These are phyloP conservation scores for Mystacornis crossleyi DNA, from an alignment of 2,113 vertebrate genomes.

Conservation along the genomic window DNA sequence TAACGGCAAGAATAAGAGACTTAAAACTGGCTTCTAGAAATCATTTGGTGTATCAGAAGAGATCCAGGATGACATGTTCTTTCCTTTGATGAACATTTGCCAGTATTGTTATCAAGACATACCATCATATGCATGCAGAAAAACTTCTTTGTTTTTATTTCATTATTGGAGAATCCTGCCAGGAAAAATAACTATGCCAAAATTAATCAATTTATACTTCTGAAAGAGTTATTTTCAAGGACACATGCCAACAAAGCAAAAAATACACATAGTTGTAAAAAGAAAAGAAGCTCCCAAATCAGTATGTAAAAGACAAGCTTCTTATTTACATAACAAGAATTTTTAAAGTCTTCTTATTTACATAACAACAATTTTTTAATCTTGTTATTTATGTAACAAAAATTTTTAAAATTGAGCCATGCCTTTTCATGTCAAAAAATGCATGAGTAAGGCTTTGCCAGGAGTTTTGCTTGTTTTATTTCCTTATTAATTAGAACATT, in stretches of 20 bases:
- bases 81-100: slow-evolving; percentile 7
- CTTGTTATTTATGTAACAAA: background rate
- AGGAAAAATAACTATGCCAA: slow-evolving; percentile 2
- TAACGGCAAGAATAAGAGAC: background rate
- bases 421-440: background rate
- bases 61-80: background rate
- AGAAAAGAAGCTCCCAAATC: background rate
- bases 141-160: background rate
- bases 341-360: background rate
- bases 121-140: background rate
- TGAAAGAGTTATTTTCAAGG: background rate
- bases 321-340: background rate
- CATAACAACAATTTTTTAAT: background rate
- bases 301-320: background rate
- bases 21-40: background rate
- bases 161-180: background rate
- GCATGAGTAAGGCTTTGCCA: background rate
- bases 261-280: background rate
- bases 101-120: background rate
- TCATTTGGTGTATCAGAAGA: background rate
- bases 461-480: background rate
- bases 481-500: background rate
- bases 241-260: background rate
- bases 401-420: background rate
- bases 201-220: background rate